A percentile compares a stretch with the other conserved stretches of the same genome.
Evolutionary conservation across 2,113 vertebrate genomes (phyloP).

Genomic region (Perognathus longimembris): DNA sequence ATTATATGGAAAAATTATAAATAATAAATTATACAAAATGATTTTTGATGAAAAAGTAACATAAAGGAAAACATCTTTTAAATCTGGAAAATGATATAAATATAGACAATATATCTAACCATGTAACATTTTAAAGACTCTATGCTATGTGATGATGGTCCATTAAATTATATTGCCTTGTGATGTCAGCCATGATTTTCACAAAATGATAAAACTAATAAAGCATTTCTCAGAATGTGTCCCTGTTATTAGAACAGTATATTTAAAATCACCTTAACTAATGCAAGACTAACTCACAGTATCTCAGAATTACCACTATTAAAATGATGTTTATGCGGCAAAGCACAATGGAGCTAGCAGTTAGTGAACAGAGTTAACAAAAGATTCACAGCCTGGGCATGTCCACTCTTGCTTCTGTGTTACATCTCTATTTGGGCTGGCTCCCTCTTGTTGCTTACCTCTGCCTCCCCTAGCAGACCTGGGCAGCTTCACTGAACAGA

Average conservation of each 20-base stretch:
- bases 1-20: not conserved
- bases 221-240: not conserved
- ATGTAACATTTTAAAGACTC: not conserved
- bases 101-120: not conserved
- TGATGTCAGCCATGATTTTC: not conserved
- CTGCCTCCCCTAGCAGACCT: not conserved
- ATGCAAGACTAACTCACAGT: not conserved
- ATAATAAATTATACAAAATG: not conserved
- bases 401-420: not conserved
- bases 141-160: not conserved
- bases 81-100: not conserved
- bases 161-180: not conserved
- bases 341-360: too few relatives aligned
- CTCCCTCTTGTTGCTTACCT: not conserved
- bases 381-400: not conserved
- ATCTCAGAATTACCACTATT: slow-evolving; percentile 13
- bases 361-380: not conserved
- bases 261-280: not conserved
- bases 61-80: not conserved
- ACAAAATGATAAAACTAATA: not conserved
- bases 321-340: not conserved
- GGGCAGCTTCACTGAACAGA: not conserved
- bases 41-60: not conserved
- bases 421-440: not conserved
- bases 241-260: not conserved